Conservation (phyloP, 2,888 invertebrate species). For the Drosophila paramelanica region DNA sequence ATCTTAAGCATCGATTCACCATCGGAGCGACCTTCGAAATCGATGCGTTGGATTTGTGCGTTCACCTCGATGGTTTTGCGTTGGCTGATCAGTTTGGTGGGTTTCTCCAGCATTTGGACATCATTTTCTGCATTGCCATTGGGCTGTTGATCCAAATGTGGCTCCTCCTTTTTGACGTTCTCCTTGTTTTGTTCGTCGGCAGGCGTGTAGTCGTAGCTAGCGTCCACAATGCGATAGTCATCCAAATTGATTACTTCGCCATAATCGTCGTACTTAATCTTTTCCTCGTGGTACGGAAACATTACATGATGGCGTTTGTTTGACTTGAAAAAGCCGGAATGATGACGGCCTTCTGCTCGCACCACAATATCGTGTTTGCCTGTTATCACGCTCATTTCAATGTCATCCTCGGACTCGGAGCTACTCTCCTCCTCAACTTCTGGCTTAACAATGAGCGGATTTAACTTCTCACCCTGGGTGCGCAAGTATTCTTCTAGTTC, state of each 20-base stretch:
- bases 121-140: conserved; percentile 72
- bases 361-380: conserved; percentile 96
- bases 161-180: conserved; percentile 80
- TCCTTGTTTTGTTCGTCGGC: conserved; percentile 82
- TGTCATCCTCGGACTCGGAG: conserved; percentile 92
- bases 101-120: conserved; percentile 88
- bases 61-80: conserved; percentile 91
- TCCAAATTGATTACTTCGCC: conserved; percentile 97
- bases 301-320: conserved; percentile 97
- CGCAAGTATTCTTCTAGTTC: conserved; percentile 92
- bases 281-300: conserved; percentile 97
- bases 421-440: conserved; percentile 89
- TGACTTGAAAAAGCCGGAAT: conserved; percentile 93
- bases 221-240: conserved; percentile 94
- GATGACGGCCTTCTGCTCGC: conserved; percentile 89
- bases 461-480: conserved; percentile 87
- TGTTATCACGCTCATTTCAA: conserved; percentile 93
- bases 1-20: conserved; percentile 94
- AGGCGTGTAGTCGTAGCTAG: conserved; percentile 83
- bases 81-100: conserved; percentile 94
- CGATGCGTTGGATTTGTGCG: conserved; percentile 96
- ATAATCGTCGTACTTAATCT: conserved; percentile 96
- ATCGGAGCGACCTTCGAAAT: conserved; percentile 97
- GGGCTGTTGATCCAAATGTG: conserved; percentile 57
- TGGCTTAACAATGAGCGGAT: conserved; percentile 85